A percentile compares a stretch with the other conserved stretches of the same genome.
Evolutionary conservation across 2,113 vertebrate species (phyloP).

Genomic region (Coptodon bakossiorum): DNA sequence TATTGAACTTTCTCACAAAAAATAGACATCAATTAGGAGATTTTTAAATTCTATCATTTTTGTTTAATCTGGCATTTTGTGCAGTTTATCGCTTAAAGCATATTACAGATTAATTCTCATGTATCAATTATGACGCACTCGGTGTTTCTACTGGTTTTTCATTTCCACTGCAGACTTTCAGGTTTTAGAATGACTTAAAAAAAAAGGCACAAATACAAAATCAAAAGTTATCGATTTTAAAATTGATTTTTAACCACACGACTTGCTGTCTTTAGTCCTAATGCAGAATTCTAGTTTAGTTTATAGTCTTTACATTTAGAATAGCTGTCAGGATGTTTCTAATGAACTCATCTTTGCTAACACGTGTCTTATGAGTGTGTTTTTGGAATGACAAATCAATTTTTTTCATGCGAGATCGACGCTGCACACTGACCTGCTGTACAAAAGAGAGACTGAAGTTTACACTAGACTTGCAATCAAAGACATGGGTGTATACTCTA

Average conservation of each 20-base stretch:
- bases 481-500: neutral
- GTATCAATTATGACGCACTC: neutral
- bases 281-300: neutral
- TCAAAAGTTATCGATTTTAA: neutral
- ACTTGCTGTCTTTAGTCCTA: neutral
- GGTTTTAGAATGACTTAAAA: neutral
- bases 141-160: neutral
- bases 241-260: neutral
- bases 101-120: neutral
- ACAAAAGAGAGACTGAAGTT: neutral
- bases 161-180: neutral
- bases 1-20: neutral
- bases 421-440: neutral
- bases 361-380: neutral
- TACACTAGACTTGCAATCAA: constrained; percentile 16
- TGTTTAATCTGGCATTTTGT: neutral
- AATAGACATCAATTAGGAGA: no score
- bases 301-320: neutral
- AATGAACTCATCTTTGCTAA: neutral
- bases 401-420: neutral
- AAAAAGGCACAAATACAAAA: neutral
- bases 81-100: neutral
- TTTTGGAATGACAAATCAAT: neutral
- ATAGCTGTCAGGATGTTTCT: neutral
- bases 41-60: no score